Evolutionary conservation across 2,888 invertebrate genomes (phyloP).

Genomic region (Conistra vaccinii): DNA sequence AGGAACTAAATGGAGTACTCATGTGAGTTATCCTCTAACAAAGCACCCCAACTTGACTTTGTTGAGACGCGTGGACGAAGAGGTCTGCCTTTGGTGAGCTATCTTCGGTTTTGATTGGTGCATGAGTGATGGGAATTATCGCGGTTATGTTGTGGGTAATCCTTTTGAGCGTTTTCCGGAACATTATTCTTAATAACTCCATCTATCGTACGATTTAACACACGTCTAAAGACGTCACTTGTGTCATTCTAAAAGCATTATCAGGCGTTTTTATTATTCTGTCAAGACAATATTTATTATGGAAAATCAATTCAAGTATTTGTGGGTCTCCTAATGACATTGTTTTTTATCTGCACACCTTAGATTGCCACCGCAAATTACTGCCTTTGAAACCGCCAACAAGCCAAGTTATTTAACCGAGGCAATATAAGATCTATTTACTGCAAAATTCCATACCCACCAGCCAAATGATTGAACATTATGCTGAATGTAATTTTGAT

Average conservation of each 20-base stretch:
- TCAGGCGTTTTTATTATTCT: too few relatives aligned
- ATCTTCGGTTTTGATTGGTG: background rate
- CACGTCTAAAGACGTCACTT: background rate
- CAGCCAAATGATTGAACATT: background rate
- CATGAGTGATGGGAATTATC: background rate
- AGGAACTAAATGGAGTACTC: background rate
- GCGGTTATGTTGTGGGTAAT: background rate
- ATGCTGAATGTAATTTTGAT: conserved; percentile 10
- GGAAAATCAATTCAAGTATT: background rate
- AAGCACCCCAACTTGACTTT: background rate
- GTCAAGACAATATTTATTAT: background rate
- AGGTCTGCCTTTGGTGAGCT: background rate
- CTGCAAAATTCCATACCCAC: conserved; percentile 16
- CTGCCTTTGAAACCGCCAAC: conserved; percentile 22
- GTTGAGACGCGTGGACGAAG: background rate
- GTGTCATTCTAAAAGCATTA: background rate
- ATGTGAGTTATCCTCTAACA: background rate
- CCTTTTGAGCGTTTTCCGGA: background rate
- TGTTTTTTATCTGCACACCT: conserved; percentile 7
- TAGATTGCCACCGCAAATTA: conserved; percentile 29
- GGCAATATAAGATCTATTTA: conserved; percentile 13
- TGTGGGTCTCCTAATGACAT: background rate
- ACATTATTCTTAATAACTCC: background rate
- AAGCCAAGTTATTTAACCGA: conserved; percentile 7
- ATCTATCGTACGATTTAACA: too few relatives aligned